These are phyloP conservation scores for Netelia virgata DNA, from an alignment of 2,888 invertebrate species.

Conservation along the genomic window DNA sequence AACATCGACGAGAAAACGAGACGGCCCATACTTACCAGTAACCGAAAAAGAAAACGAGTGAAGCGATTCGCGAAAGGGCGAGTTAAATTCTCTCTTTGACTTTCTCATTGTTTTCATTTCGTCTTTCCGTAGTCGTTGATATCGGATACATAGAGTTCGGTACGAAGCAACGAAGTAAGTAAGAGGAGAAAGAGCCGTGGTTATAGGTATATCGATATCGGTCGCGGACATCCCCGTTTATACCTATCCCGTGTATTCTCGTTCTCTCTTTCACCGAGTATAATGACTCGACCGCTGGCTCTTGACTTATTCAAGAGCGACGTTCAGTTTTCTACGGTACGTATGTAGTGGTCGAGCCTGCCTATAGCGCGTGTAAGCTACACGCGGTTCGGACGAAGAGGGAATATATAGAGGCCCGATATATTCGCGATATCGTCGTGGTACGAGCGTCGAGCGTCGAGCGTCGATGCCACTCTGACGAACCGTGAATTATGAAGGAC, in stretches of 20 bases:
- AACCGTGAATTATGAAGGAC: conserved; percentile 61
- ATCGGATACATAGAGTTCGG: background rate
- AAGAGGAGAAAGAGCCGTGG: no score
- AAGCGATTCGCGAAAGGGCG: no score
- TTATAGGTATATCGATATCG: conserved; percentile 23
- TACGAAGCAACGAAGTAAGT: background rate
- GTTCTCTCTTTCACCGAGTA: conserved; percentile 45
- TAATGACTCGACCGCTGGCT: conserved; percentile 64
- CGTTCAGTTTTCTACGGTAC: conserved; percentile 32
- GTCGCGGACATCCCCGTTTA: conserved; percentile 8
- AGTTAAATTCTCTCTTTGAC: no score
- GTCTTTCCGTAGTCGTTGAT: no score
- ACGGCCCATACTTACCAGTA: no score
- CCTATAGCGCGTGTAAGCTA: conserved; percentile 24
- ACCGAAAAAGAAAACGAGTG: no score
- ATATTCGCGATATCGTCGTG: conserved; percentile 6
- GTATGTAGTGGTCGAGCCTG: background rate
- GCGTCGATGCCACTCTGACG: conserved; percentile 48
- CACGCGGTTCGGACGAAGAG: conserved; percentile 44
- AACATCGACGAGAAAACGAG: no score
- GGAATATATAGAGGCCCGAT: conserved; percentile 45
- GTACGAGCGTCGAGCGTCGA: conserved; percentile 19
- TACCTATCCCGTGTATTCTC: conserved; percentile 8
- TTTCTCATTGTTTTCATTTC: no score
- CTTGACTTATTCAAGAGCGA: conserved; percentile 64